A percentile compares a stretch with the other conserved stretches of the same genome.
These are phyloP conservation scores for Phocoena phocoena DNA, from an alignment of 2,113 vertebrate species.

Conservation along the genomic window DNA sequence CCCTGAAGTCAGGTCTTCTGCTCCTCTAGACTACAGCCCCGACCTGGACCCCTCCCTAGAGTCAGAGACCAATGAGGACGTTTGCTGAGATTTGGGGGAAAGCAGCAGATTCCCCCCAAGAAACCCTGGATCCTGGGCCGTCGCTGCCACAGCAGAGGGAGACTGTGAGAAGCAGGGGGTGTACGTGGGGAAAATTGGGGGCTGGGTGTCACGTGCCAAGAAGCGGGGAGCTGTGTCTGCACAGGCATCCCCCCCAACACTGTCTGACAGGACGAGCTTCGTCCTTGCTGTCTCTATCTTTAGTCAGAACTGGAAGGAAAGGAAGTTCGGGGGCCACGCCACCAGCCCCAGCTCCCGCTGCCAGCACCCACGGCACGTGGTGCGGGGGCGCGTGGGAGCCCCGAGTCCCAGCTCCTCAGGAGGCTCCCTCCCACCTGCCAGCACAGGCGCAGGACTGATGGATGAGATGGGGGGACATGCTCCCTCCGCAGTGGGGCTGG, in stretches of 20 bases:
- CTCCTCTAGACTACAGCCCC: background rate
- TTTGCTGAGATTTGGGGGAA: background rate
- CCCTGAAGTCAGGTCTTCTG: background rate
- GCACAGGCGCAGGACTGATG: background rate
- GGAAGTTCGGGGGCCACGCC: constrained; percentile 76
- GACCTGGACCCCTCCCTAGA: background rate
- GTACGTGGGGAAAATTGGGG: background rate
- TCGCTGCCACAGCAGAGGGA: background rate
- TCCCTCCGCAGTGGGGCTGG: background rate
- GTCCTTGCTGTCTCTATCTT: constrained; percentile 71
- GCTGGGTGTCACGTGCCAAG: background rate
- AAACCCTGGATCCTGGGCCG: background rate
- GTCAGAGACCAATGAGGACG: background rate
- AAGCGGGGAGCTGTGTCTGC: constrained; percentile 47
- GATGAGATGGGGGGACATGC: background rate
- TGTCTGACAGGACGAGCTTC: constrained; percentile 70
- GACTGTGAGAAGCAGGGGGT: background rate
- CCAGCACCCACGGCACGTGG: constrained; percentile 65
- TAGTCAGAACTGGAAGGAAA: constrained; percentile 73
- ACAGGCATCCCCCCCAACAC: background rate
- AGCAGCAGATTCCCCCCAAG: background rate
- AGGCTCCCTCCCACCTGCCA: constrained; percentile 51
- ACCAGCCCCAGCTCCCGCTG: constrained; percentile 61
- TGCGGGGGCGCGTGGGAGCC: constrained; percentile 48
- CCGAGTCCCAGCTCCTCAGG: constrained; percentile 22